phyloP scores from a whole-genome alignment of 2,113 vertebrate genomes.

The Crotophaga sulcirostris region DNA sequence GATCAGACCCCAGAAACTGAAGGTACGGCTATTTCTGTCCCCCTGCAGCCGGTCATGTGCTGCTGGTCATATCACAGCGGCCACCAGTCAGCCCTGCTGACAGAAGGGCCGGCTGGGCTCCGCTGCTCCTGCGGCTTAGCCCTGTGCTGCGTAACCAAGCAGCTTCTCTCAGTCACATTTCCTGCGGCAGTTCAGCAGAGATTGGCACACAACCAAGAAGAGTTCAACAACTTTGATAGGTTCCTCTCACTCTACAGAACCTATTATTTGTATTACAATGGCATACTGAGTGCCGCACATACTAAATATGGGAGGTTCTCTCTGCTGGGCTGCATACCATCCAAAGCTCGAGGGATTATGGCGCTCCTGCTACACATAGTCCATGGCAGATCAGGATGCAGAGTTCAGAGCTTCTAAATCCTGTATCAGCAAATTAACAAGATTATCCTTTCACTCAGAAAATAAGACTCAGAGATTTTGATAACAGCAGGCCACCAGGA shows the following conservation, averaged over 20 bases:
- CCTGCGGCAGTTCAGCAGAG: not conserved
- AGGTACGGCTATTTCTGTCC: rapidly evolving
- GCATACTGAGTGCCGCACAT: rapidly evolving
- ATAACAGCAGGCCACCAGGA: not conserved
- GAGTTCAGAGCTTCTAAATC: slow-evolving; percentile 4
- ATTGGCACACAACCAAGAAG: not conserved
- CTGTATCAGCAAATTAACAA: not conserved
- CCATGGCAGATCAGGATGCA: rapidly evolving
- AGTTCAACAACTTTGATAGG: not conserved
- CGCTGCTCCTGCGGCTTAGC: not conserved
- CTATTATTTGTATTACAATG: not conserved
- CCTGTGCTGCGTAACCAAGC: not conserved
- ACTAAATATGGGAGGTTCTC: not conserved
- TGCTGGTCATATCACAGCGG: not conserved
- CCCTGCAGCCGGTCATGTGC: rapidly evolving
- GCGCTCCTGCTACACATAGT: rapidly evolving
- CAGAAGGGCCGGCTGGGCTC: not conserved
- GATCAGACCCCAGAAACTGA: not conserved
- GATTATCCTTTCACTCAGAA: slow-evolving; percentile 45
- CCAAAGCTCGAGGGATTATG: not conserved
- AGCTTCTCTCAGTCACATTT: not conserved
- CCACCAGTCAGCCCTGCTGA: not conserved
- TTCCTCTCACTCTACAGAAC: not conserved
- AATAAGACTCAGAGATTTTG: slow-evolving; percentile 22
- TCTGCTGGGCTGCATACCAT: rapidly evolving